phyloP scores from a whole-genome alignment of 1,140 invertebrate genomes.

The Aphaenogaster rudis region DNA sequence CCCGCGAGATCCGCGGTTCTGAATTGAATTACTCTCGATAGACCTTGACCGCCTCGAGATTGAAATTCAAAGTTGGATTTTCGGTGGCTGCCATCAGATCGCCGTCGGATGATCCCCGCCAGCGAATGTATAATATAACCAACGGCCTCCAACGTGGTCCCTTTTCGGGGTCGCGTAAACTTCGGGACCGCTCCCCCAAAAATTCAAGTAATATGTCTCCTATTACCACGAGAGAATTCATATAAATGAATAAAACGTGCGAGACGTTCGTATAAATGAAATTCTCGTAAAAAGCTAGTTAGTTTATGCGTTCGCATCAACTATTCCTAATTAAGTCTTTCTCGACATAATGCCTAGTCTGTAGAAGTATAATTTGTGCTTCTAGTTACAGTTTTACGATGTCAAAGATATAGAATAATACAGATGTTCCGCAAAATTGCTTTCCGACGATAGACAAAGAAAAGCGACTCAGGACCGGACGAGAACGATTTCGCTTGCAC shows the following conservation, averaged over 20 bases:
- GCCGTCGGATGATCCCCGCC: constrained; percentile 67
- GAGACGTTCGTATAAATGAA: neutral
- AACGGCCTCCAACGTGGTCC: constrained; percentile 71
- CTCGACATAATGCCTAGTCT: neutral
- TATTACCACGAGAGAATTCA: neutral
- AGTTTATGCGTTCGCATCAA: too few species aligned
- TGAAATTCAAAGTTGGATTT: constrained; percentile 82
- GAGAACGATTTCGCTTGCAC: constrained; percentile 10
- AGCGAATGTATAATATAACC: constrained; percentile 82
- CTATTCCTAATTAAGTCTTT: neutral
- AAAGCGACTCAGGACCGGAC: neutral
- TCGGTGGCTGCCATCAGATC: constrained; percentile 77
- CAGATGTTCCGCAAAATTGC: neutral
- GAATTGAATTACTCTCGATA: constrained; percentile 57
- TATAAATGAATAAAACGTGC: neutral
- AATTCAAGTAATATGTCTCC: neutral
- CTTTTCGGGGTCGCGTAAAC: constrained; percentile 55
- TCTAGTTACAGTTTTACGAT: neutral
- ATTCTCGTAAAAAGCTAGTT: neutral
- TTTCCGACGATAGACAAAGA: neutral
- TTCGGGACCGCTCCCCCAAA: neutral
- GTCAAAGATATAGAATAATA: neutral
- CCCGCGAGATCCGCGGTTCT: constrained; percentile 22
- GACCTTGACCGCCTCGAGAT: constrained; percentile 78
- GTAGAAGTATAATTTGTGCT: neutral